Evolutionary conservation across 2,113 vertebrate species (phyloP), one percentile per base, ranked within the genome.

Genomic region (Phycodurus eques): DNA sequence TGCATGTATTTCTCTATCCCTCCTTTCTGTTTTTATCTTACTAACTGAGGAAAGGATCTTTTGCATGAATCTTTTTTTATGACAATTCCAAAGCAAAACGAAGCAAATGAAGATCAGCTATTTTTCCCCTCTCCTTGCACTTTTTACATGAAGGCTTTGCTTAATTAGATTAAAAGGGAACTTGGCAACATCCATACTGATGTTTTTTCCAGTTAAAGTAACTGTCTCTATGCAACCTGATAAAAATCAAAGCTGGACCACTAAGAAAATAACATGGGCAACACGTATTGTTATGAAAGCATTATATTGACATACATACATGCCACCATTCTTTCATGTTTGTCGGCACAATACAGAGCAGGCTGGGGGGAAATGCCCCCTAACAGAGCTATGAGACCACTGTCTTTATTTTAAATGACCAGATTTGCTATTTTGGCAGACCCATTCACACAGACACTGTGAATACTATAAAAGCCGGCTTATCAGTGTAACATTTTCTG

Each of bases 141-240:
- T 77, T 66, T 80, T 85, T 81, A 77, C 81, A 87, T 71, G 76
- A 46, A n/a, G n/a, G 8, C n/a, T n/a, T 39, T 22, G 59, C 71
- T 87, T 89, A 66, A 92, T 93, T 90, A 77, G 84, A 91, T 92
- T 91, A 88, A 93, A 88, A 88, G 77, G 79, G 62, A 88, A 82
- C 71, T 86, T 92, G 87, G 88, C 90, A 83, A 67, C 62, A 62
- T 65, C 74, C 60, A 46, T n/a, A 56, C 60, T 66, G 43, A 80
- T 71, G 87, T 90, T 56, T 77, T 82, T 89, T 89, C 85, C 91
- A 90, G 82, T 91, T 86, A 83, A 85, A 83, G 70, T 79, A 74
- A 87, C 85, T 90, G 80, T 86, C 85, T 88, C 85, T 27, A 33
- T 69, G 77, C 42, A 49, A 82, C 78, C 78, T 84, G 80, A 80